Percentiles rank a stretch among this genome's conserved stretches.
Evolutionary conservation across 2,797 vertebrate genomes (phyloP).

Genomic region (Falco novaeseelandiae): DNA sequence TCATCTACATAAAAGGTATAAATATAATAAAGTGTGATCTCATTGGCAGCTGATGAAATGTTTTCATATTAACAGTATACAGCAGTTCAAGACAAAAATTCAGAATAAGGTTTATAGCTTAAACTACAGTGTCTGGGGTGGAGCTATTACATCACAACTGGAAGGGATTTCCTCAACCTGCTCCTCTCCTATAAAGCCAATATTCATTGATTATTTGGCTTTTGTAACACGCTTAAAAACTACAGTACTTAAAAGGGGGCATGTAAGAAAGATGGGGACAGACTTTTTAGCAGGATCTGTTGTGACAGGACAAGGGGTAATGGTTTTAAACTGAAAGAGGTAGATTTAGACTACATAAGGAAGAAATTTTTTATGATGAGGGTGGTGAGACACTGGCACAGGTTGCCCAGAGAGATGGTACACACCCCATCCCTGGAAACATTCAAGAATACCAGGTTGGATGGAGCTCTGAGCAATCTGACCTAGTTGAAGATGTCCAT

Average conservation of each 20-base stretch:
- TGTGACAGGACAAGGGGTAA: not conserved
- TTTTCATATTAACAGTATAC: not conserved
- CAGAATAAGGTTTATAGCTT: not conserved
- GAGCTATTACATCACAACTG: not conserved
- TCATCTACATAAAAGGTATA: not conserved
- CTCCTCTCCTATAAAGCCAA: not conserved
- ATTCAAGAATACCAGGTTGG: not conserved
- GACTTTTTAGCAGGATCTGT: not conserved
- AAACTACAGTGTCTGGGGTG: not conserved
- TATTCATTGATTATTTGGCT: not conserved
- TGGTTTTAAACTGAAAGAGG: not conserved
- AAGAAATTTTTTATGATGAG: not conserved
- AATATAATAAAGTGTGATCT: not conserved
- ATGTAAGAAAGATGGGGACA: not conserved
- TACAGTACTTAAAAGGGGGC: not conserved
- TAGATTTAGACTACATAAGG: not conserved
- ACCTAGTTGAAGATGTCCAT: not conserved
- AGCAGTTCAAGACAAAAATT: not conserved
- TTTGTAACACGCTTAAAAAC: not conserved
- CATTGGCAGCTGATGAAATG: not conserved
- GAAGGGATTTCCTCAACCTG: not conserved
- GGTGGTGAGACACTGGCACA: not conserved
- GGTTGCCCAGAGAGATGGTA: not conserved
- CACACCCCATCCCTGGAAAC: not conserved
- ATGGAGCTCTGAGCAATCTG: not conserved